Percentiles rank a stretch among this genome's conserved stretches.
phyloP scores from a whole-genome alignment of 2,113 vertebrate genomes.

The Oryzias melastigma region DNA sequence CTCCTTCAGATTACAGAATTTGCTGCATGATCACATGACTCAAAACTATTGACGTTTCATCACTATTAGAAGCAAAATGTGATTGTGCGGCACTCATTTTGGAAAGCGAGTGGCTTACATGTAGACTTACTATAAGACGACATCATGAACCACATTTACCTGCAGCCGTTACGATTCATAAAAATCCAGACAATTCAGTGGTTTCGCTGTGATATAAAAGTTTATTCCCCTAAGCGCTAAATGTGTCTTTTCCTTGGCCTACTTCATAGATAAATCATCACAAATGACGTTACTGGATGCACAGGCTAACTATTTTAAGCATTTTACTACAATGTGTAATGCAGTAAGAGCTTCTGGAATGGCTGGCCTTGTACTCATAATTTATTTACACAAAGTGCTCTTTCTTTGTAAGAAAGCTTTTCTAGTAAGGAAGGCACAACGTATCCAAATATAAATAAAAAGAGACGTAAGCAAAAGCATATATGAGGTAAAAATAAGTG shows the following conservation, averaged over 20 bases:
- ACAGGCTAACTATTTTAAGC: not conserved
- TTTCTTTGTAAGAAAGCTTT: not conserved
- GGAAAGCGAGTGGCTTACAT: too few species aligned
- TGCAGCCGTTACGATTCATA: not conserved
- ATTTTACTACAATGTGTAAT: not conserved
- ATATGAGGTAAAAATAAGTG: too few species aligned
- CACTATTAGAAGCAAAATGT: too few species aligned
- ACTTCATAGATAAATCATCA: not conserved
- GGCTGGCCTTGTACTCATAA: conserved; percentile 2
- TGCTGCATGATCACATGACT: too few species aligned
- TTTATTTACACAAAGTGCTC: conserved; percentile 16
- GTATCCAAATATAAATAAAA: conserved; percentile 3
- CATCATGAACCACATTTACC: too few species aligned
- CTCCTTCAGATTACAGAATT: too few species aligned
- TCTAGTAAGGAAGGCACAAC: not conserved
- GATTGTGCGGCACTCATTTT: too few species aligned
- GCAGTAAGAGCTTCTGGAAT: not conserved
- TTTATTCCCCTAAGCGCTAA: not conserved
- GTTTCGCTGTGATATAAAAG: not conserved
- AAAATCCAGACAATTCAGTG: too few species aligned
- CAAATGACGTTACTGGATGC: not conserved
- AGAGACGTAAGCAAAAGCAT: too few species aligned
- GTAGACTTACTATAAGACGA: too few species aligned
- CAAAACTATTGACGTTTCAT: too few species aligned
- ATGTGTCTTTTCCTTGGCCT: not conserved